phyloP scores from a whole-genome alignment of 2,113 vertebrate species.

The Oreochromis spilurus region DNA sequence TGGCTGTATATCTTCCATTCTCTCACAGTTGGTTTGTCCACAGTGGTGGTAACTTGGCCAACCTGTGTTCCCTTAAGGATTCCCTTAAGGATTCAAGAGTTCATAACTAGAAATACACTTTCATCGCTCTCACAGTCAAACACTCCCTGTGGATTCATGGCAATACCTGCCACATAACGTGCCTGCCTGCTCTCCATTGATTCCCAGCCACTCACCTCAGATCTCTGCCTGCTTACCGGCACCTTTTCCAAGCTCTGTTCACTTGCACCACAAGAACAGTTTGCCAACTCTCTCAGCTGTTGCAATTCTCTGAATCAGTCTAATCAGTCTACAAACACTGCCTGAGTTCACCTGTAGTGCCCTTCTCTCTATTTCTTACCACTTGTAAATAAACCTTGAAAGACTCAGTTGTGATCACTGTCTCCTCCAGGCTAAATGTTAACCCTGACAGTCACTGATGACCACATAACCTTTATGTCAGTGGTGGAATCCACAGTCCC shows the following conservation, averaged over 20 bases:
- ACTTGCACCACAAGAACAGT: not conserved
- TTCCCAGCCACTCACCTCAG: not conserved
- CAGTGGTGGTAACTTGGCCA: not conserved
- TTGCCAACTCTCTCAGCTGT: not conserved
- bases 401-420: not conserved
- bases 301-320: not conserved
- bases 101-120: not conserved
- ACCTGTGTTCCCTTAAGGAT: not conserved
- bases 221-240: not conserved
- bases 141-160: not conserved
- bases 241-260: not conserved
- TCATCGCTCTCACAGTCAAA: not conserved
- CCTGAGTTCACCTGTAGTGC: not conserved
- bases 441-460: not conserved
- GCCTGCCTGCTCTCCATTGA: not conserved
- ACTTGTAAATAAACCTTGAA: not conserved
- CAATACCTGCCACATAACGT: not conserved
- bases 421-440: not conserved
- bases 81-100: not conserved
- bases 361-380: not conserved
- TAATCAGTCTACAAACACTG: not conserved
- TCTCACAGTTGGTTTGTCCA: not conserved
- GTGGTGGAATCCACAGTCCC: not conserved
- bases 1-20: not conserved
- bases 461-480: accelerated